Evolutionary conservation across 2,888 invertebrate genomes (phyloP).

Genomic region (Caenorhabditis macrosperma): DNA sequence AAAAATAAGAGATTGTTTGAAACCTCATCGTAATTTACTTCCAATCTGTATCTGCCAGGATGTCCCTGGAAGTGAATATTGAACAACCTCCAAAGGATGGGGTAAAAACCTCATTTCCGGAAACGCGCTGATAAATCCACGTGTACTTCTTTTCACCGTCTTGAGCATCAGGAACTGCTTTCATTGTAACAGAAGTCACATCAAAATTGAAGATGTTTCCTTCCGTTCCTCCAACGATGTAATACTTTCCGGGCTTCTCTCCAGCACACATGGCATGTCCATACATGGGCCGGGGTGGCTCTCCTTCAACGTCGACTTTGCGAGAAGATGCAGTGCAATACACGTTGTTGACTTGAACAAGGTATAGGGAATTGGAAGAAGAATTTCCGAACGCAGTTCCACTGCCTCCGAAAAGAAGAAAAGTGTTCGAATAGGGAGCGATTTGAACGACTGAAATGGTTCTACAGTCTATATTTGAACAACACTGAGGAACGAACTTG

Average conservation of each 20-base stretch:
- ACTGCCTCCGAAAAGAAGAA: slow-evolving; percentile 71
- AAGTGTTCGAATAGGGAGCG: slow-evolving; percentile 45
- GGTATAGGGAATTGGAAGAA: slow-evolving; percentile 58
- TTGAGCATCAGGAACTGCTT: neutral
- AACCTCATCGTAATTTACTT: slow-evolving; percentile 59
- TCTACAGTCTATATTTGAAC: neutral
- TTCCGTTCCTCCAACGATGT: slow-evolving; percentile 72
- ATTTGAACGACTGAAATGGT: slow-evolving; percentile 60
- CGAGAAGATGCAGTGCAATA: slow-evolving; percentile 21
- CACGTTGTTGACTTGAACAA: slow-evolving; percentile 49
- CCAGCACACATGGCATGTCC: slow-evolving; percentile 65
- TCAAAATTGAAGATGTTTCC: slow-evolving; percentile 53
- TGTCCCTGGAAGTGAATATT: slow-evolving; percentile 1
- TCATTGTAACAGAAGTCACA: slow-evolving; percentile 26
- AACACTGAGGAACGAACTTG: slow-evolving; percentile 46
- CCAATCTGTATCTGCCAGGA: slow-evolving; percentile 67
- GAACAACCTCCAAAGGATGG: too few relatives aligned
- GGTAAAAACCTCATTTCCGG: slow-evolving; percentile 18
- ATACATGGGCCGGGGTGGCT: slow-evolving; percentile 36
- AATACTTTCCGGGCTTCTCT: slow-evolving; percentile 47
- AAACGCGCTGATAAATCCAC: slow-evolving; percentile 24
- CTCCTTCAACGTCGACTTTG: slow-evolving; percentile 12
- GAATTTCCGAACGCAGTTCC: slow-evolving; percentile 64
- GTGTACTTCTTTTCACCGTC: slow-evolving; percentile 6
- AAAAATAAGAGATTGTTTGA: slow-evolving; percentile 54